phyloP scores from a whole-genome alignment of 1,140 invertebrate genomes.

The Ridgeia piscesae region DNA sequence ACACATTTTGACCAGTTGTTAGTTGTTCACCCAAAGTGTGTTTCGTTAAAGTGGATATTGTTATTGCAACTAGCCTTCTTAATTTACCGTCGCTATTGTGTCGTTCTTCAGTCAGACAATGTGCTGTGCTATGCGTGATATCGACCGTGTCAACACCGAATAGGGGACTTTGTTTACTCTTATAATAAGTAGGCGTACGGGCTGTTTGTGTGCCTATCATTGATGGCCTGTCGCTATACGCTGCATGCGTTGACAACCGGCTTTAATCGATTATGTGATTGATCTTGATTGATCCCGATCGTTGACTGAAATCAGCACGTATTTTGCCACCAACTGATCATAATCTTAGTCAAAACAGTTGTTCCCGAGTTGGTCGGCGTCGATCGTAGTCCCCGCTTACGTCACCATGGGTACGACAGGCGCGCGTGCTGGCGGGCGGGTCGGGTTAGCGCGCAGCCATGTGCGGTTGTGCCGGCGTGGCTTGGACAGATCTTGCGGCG shows the following conservation, averaged over 20 bases:
- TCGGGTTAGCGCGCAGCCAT: neutral
- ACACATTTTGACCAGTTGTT: no score
- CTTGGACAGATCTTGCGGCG: conserved; percentile 3
- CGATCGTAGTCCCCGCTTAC: neutral
- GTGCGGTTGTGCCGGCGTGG: neutral
- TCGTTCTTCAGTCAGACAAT: no score
- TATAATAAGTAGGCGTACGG: no score
- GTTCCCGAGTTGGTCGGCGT: neutral
- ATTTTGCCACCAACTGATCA: neutral
- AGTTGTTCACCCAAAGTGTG: no score
- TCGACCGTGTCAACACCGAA: no score
- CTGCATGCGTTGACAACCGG: neutral
- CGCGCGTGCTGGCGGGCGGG: no score
- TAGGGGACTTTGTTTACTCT: no score
- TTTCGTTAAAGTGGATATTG: no score
- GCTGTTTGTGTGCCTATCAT: no score
- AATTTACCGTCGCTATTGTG: no score
- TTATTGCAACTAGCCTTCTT: no score
- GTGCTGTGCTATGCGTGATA: no score
- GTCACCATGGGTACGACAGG: neutral
- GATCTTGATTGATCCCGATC: neutral
- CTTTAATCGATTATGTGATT: neutral
- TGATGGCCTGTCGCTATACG: neutral
- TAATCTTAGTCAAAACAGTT: neutral
- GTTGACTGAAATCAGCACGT: neutral